Evolutionary conservation across 2,113 vertebrate genomes (phyloP).

Genomic region (Carassius auratus): DNA sequence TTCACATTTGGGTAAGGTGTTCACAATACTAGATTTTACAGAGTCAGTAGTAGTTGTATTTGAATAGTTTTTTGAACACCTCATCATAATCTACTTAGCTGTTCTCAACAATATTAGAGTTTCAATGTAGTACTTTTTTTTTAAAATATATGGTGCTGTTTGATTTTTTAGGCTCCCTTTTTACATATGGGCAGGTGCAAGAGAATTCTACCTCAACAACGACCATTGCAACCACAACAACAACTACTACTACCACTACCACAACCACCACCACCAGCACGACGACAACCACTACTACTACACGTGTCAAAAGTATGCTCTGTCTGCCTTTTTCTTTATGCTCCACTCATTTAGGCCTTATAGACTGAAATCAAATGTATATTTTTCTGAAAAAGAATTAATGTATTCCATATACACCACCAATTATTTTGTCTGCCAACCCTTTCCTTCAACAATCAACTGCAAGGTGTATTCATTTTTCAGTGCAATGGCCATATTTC

Average conservation of each 20-base stretch:
- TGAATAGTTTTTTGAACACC: neutral
- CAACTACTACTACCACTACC: constrained; percentile 43
- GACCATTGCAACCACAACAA: constrained; percentile 47
- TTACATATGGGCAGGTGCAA: constrained; percentile 70
- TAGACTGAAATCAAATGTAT: neutral
- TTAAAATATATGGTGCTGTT: constrained; percentile 26
- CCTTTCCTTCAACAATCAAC: neutral
- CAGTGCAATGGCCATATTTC: neutral
- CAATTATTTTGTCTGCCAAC: neutral
- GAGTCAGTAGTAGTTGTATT: neutral
- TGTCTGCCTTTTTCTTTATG: neutral
- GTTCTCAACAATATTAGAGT: neutral
- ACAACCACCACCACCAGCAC: constrained; percentile 38
- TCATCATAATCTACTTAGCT: neutral
- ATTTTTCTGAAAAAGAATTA: neutral
- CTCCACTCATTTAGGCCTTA: neutral
- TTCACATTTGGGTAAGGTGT: constrained; percentile 20
- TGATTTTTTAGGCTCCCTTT: constrained; percentile 68
- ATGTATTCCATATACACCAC: neutral
- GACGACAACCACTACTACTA: constrained; percentile 49
- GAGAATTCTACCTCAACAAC: constrained; percentile 61
- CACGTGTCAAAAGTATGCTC: constrained; percentile 71
- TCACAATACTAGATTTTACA: neutral
- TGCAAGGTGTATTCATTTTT: neutral
- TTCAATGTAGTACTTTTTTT: neutral